Base-by-base conservation (phyloP, 2,797 vertebrate species). In the Heteromormyrus szaboi region DNA sequence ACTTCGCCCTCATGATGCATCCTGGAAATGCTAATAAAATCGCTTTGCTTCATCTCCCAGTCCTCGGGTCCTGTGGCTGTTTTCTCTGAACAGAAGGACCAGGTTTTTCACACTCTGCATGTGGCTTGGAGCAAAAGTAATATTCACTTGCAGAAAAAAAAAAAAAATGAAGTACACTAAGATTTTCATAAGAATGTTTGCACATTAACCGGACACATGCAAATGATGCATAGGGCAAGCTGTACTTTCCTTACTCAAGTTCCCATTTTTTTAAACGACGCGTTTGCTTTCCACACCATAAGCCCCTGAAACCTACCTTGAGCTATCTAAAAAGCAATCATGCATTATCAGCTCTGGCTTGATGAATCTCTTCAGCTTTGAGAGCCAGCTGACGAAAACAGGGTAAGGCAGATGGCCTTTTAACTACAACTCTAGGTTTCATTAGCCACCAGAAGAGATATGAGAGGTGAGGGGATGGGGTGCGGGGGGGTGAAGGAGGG, bases 371-470 rank as follows among this genome's bases (percentile, higher is more conserved):
- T 79, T 19, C 72, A 9, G 72, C 33, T 44, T 8, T 50, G 22
- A 5, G 51, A 85, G n/a, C 83, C 83, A 53, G 5, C n/a, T 85
- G 83, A 51, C 6, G 2, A 46, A 84, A 51, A 84, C 41, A 25
- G 48, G 22, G 17, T 84, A 29, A 84, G 81, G n/a, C 83, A 85
- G 83, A 85, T 85, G 83, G 83, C 72, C 72, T 79, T 79, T 79
- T 79, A 79, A 79, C 72, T 44, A 29, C 14, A 44, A 44, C 37
- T 76, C 68, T 76, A 76, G 68, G 37, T 76, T 76, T 76, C 68
- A 76, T 76, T 76, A 76, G 37, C 68, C 44, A 85, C 81, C 46
- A 50, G 44, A 84, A 50, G 81, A 50, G 41, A 46, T 83, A 50
- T 46, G 59, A 65, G 22, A 65, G 59, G 59, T 65, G 59, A 65